phyloP scores from a whole-genome alignment of 2,888 invertebrate species.

The Scaeva pyrastri region DNA sequence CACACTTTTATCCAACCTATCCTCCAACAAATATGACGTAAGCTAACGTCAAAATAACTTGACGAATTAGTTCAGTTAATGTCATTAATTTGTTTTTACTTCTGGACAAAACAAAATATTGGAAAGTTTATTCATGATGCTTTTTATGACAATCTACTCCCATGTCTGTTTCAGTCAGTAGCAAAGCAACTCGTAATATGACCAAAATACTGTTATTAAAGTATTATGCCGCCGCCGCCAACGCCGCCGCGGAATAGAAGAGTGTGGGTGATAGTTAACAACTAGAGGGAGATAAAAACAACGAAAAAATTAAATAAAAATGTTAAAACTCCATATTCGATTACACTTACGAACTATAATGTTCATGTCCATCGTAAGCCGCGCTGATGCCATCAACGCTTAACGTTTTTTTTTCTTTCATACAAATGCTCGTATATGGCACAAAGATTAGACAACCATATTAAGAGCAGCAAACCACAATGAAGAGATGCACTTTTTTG shows the following conservation, averaged over 20 bases:
- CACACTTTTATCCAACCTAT: no score
- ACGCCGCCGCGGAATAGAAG: not conserved
- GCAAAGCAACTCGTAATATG: conserved; percentile 22
- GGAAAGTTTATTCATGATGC: not conserved
- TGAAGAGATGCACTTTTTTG: conserved; percentile 71
- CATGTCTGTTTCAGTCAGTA: not conserved
- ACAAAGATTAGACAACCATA: conserved; percentile 72
- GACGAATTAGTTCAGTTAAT: no score
- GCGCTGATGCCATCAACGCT: conserved; percentile 5
- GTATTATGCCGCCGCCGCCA: not conserved
- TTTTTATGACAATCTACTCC: not conserved
- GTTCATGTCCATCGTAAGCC: conserved; percentile 66
- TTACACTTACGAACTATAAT: conserved; percentile 60
- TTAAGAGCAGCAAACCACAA: conserved; percentile 64
- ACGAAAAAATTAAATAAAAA: conserved; percentile 52
- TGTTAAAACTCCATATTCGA: conserved; percentile 70
- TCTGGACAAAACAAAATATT: not conserved
- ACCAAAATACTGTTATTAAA: conserved; percentile 27
- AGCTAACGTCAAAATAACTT: no score
- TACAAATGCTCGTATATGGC: conserved; percentile 47
- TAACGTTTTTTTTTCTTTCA: no score
- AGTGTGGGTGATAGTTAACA: conserved; percentile 16
- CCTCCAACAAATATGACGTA: no score
- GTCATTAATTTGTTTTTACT: no score
- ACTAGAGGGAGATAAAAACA: not conserved